Evolutionary conservation across 92 coral and sea anemone species (phyloP).

Genomic region (Epizoanthus ramosus): DNA sequence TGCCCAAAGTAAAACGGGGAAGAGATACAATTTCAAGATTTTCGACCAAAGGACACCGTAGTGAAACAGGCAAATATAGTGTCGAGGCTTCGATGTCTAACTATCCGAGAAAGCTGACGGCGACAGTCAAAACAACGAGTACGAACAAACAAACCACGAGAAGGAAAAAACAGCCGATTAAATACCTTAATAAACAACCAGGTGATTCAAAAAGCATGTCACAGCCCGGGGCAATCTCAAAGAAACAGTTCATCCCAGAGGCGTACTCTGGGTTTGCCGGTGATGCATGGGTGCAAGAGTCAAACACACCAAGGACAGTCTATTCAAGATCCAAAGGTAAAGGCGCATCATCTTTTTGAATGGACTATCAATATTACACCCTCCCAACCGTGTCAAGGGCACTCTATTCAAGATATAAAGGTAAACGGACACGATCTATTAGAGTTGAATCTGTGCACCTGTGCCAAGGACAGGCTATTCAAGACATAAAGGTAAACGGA

Average conservation of each 20-base stretch:
- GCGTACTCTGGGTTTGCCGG: constrained; percentile 40
- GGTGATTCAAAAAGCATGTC: background rate
- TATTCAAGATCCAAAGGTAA: constrained; percentile 26
- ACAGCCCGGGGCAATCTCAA: background rate
- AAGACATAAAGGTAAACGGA: too few relatives aligned
- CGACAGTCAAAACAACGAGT: background rate
- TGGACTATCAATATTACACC: too few relatives aligned
- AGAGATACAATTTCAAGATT: background rate
- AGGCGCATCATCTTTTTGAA: too few relatives aligned
- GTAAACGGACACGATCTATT: too few relatives aligned
- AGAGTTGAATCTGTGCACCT: too few relatives aligned
- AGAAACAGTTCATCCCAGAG: constrained; percentile 57
- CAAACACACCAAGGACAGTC: background rate
- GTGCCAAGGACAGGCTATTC: too few relatives aligned
- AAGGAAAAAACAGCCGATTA: background rate
- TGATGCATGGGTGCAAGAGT: constrained; percentile 24
- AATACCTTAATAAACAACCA: background rate
- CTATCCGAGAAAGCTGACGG: background rate
- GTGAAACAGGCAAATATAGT: background rate
- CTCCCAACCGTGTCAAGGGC: too few relatives aligned
- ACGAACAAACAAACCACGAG: background rate
- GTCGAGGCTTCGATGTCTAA: background rate
- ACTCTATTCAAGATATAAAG: too few relatives aligned
- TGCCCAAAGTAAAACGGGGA: background rate
- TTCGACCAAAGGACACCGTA: background rate